Evolutionary conservation across 2,797 vertebrate genomes (phyloP).

Genomic region (Sebastes melanostomus): DNA sequence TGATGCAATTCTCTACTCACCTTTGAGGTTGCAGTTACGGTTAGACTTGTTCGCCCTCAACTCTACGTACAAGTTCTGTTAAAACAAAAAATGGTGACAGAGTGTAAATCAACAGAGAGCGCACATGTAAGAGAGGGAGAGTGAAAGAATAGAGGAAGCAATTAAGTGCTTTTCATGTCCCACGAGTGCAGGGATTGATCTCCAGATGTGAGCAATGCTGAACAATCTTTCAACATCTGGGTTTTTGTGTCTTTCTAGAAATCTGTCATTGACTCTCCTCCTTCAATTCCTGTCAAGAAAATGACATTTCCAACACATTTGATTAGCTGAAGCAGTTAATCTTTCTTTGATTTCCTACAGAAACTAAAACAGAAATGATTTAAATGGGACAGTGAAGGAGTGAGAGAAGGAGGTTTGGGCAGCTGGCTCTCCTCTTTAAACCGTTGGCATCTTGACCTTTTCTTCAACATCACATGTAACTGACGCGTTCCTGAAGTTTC

Average conservation of each 20-base stretch:
- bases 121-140: neutral
- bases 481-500: neutral
- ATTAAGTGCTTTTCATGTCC: constrained; percentile 31
- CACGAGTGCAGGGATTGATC: neutral
- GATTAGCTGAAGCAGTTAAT: neutral
- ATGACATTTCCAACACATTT: neutral
- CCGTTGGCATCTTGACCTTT: constrained; percentile 7
- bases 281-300: neutral
- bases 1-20: constrained; percentile 42
- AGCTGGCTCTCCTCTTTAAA: neutral
- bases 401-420: neutral
- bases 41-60: constrained; percentile 26
- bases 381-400: neutral
- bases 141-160: constrained; percentile 15
- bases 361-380: neutral
- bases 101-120: constrained; percentile 8
- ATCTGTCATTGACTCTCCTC: neutral
- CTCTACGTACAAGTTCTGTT: constrained; percentile 58
- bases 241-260: neutral
- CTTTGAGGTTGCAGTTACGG: constrained; percentile 39
- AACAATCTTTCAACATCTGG: constrained; percentile 3
- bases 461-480: neutral
- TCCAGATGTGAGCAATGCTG: constrained; percentile 23
- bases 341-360: neutral
- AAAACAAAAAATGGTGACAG: neutral